Conservation (phyloP, 2,888 invertebrate genomes). For the Odontocolon sp. region DNA sequence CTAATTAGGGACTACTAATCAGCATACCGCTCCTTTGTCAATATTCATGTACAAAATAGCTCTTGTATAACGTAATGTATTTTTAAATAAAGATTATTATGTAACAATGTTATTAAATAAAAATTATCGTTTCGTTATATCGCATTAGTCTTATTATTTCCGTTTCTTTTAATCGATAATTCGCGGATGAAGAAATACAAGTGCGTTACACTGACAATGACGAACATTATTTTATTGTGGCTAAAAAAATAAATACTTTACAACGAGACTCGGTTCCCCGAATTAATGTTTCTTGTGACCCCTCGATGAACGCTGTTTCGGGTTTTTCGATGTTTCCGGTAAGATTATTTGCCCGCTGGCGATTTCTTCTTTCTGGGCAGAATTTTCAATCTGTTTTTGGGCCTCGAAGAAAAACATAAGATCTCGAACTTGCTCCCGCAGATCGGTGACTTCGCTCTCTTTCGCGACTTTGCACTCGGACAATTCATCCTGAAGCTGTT, state of each 20-base stretch:
- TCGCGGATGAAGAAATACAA: too few relatives aligned
- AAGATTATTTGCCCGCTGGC: slow-evolving; percentile 85
- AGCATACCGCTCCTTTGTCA: slow-evolving; percentile 58
- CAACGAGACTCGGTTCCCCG: slow-evolving; percentile 23
- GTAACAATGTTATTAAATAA: slow-evolving; percentile 69
- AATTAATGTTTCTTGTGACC: slow-evolving; percentile 68
- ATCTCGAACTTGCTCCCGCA: slow-evolving; percentile 96
- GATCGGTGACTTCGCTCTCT: slow-evolving; percentile 88
- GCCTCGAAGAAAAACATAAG: slow-evolving; percentile 98
- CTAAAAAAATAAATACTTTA: slow-evolving; percentile 60
- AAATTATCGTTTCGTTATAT: slow-evolving; percentile 58
- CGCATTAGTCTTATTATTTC: slow-evolving; percentile 20
- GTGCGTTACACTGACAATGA: background rate
- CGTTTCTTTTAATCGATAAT: too few relatives aligned
- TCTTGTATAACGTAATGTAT: slow-evolving; percentile 69
- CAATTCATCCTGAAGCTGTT: slow-evolving; percentile 74
- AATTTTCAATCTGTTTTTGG: slow-evolving; percentile 85
- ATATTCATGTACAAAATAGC: slow-evolving; percentile 73
- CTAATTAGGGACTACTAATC: slow-evolving; percentile 62
- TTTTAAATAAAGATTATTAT: slow-evolving; percentile 70
- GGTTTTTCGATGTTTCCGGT: slow-evolving; percentile 70
- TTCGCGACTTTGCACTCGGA: slow-evolving; percentile 79
- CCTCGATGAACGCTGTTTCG: slow-evolving; percentile 62
- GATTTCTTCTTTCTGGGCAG: slow-evolving; percentile 83
- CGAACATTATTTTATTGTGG: slow-evolving; percentile 43